Percentiles rank a stretch among this genome's conserved stretches.
These are phyloP conservation scores for Catharus fuscescens DNA, from an alignment of 2,113 vertebrate species.

Conservation along the genomic window DNA sequence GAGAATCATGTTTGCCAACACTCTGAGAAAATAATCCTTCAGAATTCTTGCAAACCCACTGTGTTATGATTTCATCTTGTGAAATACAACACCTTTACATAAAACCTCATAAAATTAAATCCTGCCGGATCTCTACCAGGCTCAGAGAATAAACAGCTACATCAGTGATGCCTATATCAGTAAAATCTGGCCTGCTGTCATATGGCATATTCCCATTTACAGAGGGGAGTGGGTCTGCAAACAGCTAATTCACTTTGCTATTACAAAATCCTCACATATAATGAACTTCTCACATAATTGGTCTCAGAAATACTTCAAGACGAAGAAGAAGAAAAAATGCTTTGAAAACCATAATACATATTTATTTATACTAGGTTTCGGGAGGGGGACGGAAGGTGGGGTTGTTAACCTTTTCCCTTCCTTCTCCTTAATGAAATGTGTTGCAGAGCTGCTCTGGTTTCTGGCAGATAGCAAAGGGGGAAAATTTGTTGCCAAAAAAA, in stretches of 20 bases:
- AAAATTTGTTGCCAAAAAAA: background rate
- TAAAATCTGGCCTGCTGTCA: constrained; percentile 66
- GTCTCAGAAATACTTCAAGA: constrained; percentile 55
- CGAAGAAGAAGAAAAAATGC: background rate
- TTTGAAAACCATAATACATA: constrained; percentile 23
- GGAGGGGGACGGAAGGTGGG: background rate
- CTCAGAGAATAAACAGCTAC: constrained; percentile 76
- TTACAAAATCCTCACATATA: constrained; percentile 69
- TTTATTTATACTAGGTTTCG: constrained; percentile 11
- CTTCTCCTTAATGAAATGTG: background rate
- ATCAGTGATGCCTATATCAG: constrained; percentile 75
- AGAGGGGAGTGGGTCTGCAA: constrained; percentile 49
- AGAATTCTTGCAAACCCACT: constrained; percentile 81
- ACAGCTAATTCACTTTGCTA: constrained; percentile 63
- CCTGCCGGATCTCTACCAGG: constrained; percentile 75
- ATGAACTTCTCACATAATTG: constrained; percentile 66
- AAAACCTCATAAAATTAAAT: constrained; percentile 83
- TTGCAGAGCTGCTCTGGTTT: constrained; percentile 19
- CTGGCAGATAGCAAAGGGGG: background rate
- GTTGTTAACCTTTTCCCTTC: background rate
- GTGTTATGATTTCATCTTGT: constrained; percentile 87
- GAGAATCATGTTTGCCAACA: constrained; percentile 76
- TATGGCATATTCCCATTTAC: constrained; percentile 49
- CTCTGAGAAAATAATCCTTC: constrained; percentile 83
- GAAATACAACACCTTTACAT: constrained; percentile 86